Percentiles rank a stretch among this genome's conserved stretches.
These are phyloP conservation scores for Heteromormyrus szaboi DNA, from an alignment of 2,797 vertebrate species.

Conservation along the genomic window DNA sequence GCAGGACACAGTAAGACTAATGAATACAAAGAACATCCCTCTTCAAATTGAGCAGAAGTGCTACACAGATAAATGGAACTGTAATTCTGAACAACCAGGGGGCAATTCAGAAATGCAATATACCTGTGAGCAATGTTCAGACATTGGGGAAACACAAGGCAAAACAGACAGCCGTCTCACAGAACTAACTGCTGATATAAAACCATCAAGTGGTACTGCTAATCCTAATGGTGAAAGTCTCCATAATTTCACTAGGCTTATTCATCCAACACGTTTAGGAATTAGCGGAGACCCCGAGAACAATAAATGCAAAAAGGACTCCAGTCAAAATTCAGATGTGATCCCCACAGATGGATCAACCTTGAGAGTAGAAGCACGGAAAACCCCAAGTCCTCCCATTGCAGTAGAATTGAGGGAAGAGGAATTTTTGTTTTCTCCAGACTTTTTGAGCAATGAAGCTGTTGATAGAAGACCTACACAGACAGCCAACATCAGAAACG, in stretches of 20 bases:
- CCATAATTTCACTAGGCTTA: not conserved
- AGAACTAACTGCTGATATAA: not conserved
- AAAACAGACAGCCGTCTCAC: slow-evolving; percentile 5
- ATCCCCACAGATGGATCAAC: not conserved
- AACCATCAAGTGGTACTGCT: not conserved
- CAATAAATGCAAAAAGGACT: not conserved
- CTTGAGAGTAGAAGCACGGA: not conserved
- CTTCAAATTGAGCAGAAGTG: not conserved
- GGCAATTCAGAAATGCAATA: not conserved
- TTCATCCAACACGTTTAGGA: not conserved
- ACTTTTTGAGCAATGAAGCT: slow-evolving; percentile 23
- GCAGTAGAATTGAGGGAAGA: not conserved
- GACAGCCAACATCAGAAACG: not conserved
- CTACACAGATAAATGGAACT: not conserved
- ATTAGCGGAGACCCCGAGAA: not conserved
- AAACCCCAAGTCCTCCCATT: not conserved
- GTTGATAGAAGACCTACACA: slow-evolving; percentile 30
- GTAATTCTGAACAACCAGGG: not conserved
- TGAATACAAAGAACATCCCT: slow-evolving; percentile 1
- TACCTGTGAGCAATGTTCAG: not conserved
- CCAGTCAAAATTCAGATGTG: not conserved
- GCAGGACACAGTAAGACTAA: not conserved
- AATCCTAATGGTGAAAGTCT: not conserved
- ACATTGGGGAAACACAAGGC: not conserved
- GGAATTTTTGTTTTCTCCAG: not conserved